phyloP scores from a whole-genome alignment of 2,113 vertebrate species.

The Tetraodon nigroviridis region DNA sequence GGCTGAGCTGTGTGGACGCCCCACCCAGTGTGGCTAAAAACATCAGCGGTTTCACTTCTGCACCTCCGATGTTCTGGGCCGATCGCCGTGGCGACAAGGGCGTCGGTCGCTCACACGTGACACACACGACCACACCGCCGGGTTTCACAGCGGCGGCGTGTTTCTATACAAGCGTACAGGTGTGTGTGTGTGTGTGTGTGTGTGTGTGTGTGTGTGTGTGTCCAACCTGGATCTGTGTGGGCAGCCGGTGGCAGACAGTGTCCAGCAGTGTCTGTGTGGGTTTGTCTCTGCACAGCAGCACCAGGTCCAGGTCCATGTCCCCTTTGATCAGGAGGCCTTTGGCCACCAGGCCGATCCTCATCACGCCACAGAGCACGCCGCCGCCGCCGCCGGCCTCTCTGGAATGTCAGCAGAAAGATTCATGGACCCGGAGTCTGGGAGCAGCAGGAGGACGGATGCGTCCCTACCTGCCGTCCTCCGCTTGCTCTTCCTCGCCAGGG shows the following conservation, averaged over 20 bases:
- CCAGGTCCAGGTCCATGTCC: slow-evolving; percentile 97
- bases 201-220: slow-evolving; percentile 3
- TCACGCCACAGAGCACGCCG: slow-evolving; percentile 90
- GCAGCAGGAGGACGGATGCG: no score
- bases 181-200: not conserved
- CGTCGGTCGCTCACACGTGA: slow-evolving; percentile 52
- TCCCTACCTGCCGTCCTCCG: slow-evolving; percentile 77
- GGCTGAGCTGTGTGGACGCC: no score
- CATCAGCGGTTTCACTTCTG: slow-evolving; percentile 29
- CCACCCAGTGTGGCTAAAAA: slow-evolving; percentile 15
- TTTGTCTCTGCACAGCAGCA: slow-evolving; percentile 97
- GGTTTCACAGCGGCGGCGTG: not conserved
- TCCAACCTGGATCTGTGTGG: slow-evolving; percentile 82
- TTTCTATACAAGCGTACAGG: no score
- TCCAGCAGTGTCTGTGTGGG: slow-evolving; percentile 90
- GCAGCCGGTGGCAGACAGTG: slow-evolving; percentile 90
- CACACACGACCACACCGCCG: slow-evolving; percentile 46
- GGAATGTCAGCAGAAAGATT: slow-evolving; percentile 32
- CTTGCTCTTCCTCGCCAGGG: slow-evolving; percentile 30
- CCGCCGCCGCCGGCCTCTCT: slow-evolving; percentile 86
- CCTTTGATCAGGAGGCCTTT: slow-evolving; percentile 98
- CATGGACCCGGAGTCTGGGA: slow-evolving; percentile 14
- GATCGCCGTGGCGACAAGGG: slow-evolving; percentile 35
- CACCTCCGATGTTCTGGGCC: slow-evolving; percentile 43
- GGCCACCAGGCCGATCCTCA: slow-evolving; percentile 95